Conservation (phyloP, 2,113 vertebrate species). For the Prunella fulvescens region DNA sequence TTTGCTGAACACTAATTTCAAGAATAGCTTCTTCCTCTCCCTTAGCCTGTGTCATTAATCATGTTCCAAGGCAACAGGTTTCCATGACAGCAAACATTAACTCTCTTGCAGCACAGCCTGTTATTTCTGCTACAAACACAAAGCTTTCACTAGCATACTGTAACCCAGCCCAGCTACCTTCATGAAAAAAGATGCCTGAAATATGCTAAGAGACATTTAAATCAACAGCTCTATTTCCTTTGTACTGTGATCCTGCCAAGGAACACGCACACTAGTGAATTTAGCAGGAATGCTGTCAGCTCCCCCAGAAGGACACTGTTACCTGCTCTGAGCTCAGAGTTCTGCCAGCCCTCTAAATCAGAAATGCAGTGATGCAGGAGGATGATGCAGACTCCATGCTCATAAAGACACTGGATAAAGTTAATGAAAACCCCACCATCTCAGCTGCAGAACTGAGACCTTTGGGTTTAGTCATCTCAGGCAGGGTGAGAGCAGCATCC, state of each 20-base stretch:
- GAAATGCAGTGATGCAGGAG: not conserved
- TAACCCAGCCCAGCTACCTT: not conserved
- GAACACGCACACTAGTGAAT: fast-evolving
- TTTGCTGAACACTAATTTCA: not conserved
- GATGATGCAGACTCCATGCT: not conserved
- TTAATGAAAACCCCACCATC: not conserved
- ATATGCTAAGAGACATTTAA: not conserved
- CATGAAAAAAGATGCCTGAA: not conserved
- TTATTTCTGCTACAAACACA: not conserved
- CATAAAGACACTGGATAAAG: not conserved
- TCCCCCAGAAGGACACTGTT: not conserved
- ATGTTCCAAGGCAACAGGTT: conserved; percentile 61
- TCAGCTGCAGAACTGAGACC: not conserved
- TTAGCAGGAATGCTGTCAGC: not conserved
- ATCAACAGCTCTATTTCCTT: not conserved
- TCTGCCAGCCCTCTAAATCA: not conserved
- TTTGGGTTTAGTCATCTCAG: not conserved
- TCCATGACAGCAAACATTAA: conserved; percentile 67
- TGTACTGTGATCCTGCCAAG: not conserved
- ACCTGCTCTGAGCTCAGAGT: not conserved
- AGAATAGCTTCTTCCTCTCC: not conserved
- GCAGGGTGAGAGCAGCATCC: not conserved
- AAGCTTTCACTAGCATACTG: not conserved
- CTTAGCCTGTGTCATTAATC: conserved; percentile 40
- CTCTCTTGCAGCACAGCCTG: not conserved